Conservation (phyloP, 1,140 invertebrate genomes). For the Rhyacophila brunnea region DNA sequence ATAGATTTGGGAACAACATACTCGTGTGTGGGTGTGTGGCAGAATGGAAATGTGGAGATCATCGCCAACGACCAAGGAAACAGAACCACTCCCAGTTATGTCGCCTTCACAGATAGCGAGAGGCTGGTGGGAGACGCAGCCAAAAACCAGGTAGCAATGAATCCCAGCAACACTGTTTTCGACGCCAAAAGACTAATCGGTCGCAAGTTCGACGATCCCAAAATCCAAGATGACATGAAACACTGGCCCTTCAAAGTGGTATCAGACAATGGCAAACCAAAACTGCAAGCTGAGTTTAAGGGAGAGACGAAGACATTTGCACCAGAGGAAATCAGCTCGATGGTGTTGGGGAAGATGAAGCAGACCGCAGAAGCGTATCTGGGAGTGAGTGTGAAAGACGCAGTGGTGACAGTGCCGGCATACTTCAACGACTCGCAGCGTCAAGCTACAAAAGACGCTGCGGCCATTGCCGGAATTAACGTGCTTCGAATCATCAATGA, state of each 20-base stretch:
- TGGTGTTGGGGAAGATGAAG: conserved; percentile 61
- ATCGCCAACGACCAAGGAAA: conserved; percentile 95
- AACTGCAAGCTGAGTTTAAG: conserved; percentile 68
- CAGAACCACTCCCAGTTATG: conserved; percentile 87
- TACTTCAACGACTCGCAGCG: conserved; percentile 58
- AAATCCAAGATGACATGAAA: conserved; percentile 71
- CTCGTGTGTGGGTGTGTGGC: conserved; percentile 81
- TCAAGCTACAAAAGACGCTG: conserved; percentile 63
- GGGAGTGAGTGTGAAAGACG: conserved; percentile 62
- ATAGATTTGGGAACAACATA: conserved; percentile 80
- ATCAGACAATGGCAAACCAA: conserved; percentile 60
- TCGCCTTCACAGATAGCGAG: conserved; percentile 83
- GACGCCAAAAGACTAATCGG: conserved; percentile 63
- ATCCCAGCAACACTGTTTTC: conserved; percentile 56
- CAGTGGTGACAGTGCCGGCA: conserved; percentile 60
- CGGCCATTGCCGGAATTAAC: conserved; percentile 65
- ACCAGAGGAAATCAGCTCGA: conserved; percentile 74
- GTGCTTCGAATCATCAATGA: conserved; percentile 72
- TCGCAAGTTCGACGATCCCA: conserved; percentile 67
- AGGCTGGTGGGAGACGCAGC: conserved; percentile 71
- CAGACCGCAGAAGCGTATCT: conserved; percentile 59
- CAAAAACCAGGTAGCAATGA: conserved; percentile 65
- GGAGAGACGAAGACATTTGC: conserved; percentile 67
- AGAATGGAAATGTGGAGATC: conserved; percentile 87
- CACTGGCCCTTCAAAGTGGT: conserved; percentile 75